Conservation (phyloP, 1,140 invertebrate genomes). For the Araneus ventricosus region DNA sequence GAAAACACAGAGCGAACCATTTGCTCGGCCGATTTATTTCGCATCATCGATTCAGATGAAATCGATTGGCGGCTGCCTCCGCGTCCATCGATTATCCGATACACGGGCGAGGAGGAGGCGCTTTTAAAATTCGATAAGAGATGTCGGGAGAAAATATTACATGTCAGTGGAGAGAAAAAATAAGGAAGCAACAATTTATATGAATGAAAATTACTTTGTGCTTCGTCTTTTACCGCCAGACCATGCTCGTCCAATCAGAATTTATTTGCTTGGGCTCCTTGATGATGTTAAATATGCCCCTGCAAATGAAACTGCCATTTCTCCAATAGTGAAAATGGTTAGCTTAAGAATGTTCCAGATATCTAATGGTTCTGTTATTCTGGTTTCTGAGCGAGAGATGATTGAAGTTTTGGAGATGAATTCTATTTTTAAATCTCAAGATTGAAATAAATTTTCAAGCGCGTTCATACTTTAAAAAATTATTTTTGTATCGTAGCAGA, state of each 20-base stretch:
- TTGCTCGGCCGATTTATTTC: conserved; percentile 28
- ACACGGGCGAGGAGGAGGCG: not conserved
- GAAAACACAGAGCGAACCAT: not conserved
- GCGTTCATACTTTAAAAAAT: no score
- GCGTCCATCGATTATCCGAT: not conserved
- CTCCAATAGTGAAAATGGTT: not conserved
- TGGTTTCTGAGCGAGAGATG: no score
- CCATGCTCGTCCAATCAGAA: not conserved
- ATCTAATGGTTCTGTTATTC: no score
- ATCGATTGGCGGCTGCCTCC: not conserved
- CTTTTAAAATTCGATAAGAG: conserved; percentile 43
- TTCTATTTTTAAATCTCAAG: no score
- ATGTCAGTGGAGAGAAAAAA: not conserved
- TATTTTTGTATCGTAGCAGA: no score
- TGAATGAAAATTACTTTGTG: conserved; percentile 1
- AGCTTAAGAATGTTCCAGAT: no score
- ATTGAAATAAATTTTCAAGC: no score
- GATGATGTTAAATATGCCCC: not conserved
- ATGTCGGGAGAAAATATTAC: conserved; percentile 25
- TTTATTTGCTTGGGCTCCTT: not conserved
- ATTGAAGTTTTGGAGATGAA: no score
- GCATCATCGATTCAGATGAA: conserved; percentile 10
- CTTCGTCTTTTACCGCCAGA: not conserved
- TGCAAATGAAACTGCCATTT: not conserved
- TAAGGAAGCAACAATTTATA: not conserved